Evolutionary conservation across 1,140 invertebrate species (phyloP).

Genomic region (Oreohelix idahoensis): DNA sequence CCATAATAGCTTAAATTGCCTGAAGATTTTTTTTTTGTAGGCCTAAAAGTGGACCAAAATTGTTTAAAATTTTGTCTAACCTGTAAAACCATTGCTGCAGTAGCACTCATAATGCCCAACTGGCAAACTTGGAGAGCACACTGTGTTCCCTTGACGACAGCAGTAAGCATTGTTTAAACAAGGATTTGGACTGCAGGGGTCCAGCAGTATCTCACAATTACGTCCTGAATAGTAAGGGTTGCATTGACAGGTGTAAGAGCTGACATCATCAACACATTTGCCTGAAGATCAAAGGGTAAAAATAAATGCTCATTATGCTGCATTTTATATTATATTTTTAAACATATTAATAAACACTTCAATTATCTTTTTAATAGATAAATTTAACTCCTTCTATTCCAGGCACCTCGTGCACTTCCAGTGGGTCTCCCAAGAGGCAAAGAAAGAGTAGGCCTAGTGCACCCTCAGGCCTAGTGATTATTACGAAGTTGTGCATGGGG

Average conservation of each 20-base stretch:
- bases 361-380: too few relatives aligned
- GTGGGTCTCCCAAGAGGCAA: too few relatives aligned
- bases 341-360: too few relatives aligned
- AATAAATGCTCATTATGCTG: neutral
- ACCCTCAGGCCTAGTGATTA: too few relatives aligned
- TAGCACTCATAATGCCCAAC: slow-evolving; percentile 48
- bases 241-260: slow-evolving; percentile 55
- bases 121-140: slow-evolving; percentile 34
- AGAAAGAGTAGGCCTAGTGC: too few relatives aligned
- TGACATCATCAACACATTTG: slow-evolving; percentile 84
- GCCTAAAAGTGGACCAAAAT: too few relatives aligned
- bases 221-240: slow-evolving; percentile 49
- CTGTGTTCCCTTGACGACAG: slow-evolving; percentile 44
- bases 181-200: slow-evolving; percentile 53
- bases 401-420: too few relatives aligned
- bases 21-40: too few relatives aligned
- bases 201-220: slow-evolving; percentile 64
- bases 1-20: too few relatives aligned
- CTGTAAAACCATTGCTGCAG: slow-evolving; percentile 46
- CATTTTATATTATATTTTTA: too few relatives aligned
- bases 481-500: too few relatives aligned
- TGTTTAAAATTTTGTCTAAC: slow-evolving; percentile 6
- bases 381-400: too few relatives aligned
- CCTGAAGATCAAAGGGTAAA: slow-evolving; percentile 75
- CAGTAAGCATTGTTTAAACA: slow-evolving; percentile 56